These are phyloP conservation scores for Hippoglossus hippoglossus DNA, from an alignment of 2,797 vertebrate genomes.

Conservation along the genomic window DNA sequence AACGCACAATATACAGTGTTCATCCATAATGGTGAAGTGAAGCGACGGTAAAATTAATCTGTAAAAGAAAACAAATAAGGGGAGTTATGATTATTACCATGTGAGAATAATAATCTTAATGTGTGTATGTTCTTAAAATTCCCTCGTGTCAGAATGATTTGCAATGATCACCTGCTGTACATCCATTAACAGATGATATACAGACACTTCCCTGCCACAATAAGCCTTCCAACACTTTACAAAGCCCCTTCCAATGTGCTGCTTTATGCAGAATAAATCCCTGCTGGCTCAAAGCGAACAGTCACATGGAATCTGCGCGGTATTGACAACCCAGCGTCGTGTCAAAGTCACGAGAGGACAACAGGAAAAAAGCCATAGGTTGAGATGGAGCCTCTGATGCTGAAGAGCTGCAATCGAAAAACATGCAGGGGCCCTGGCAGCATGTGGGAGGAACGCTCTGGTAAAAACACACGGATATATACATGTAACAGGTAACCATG, in stretches of 20 bases:
- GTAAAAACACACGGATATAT: constrained; percentile 22
- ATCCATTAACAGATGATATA: constrained; percentile 1
- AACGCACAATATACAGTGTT: not conserved
- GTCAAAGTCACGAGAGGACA: constrained; percentile 56
- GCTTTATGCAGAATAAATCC: constrained; percentile 42
- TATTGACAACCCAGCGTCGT: constrained; percentile 32
- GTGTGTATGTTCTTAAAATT: no score
- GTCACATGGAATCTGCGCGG: constrained; percentile 36
- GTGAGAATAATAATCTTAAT: no score
- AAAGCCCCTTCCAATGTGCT: constrained; percentile 35
- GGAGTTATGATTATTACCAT: no score
- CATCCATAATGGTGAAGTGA: not conserved
- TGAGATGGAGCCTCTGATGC: not conserved
- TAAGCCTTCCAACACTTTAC: constrained; percentile 27
- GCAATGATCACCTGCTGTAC: no score
- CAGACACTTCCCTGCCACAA: not conserved
- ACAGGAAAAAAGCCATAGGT: constrained; percentile 40
- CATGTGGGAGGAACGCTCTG: constrained; percentile 29
- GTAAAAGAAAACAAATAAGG: not conserved
- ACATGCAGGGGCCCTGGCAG: not conserved
- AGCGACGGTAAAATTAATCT: not conserved
- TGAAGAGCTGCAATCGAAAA: constrained; percentile 31
- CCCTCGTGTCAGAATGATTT: no score
- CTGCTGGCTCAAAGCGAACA: constrained; percentile 27
- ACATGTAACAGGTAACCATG: constrained; percentile 36